Evolutionary conservation across 2,113 vertebrate species (phyloP).

Genomic region (Hydrochoerus hydrochaeris): DNA sequence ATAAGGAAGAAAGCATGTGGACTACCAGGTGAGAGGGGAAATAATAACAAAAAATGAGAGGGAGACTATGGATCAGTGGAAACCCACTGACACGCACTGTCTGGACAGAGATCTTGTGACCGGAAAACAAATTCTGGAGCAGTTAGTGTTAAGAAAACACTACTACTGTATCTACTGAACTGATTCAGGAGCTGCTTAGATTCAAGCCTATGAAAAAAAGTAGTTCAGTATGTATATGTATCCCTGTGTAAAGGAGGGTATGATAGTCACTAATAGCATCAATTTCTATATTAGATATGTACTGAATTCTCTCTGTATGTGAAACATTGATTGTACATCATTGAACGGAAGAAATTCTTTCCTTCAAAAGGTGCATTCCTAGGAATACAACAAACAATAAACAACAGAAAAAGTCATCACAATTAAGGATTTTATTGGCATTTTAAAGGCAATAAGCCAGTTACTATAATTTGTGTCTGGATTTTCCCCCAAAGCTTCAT

Average conservation of each 20-base stretch:
- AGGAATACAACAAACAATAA: neutral
- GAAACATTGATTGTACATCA: neutral
- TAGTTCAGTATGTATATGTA: neutral
- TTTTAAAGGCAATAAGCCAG: neutral
- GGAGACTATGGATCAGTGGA: neutral
- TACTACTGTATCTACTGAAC: neutral
- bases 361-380: neutral
- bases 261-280: neutral
- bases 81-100: neutral
- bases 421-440: neutral
- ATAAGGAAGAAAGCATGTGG: neutral
- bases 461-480: no score
- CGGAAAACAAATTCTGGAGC: neutral
- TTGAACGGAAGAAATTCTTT: neutral
- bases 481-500: no score
- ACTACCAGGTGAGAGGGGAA: neutral
- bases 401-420: neutral
- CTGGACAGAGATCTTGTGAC: neutral
- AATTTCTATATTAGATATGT: neutral
- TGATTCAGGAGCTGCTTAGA: neutral
- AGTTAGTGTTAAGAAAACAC: neutral
- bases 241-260: neutral
- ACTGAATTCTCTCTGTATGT: neutral
- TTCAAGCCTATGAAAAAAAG: neutral
- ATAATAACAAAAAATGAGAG: fast-evolving